A percentile compares a stretch with the other conserved stretches of the same genome.
phyloP scores from a whole-genome alignment of 2,113 vertebrate species.

The Diadophis punctatus region DNA sequence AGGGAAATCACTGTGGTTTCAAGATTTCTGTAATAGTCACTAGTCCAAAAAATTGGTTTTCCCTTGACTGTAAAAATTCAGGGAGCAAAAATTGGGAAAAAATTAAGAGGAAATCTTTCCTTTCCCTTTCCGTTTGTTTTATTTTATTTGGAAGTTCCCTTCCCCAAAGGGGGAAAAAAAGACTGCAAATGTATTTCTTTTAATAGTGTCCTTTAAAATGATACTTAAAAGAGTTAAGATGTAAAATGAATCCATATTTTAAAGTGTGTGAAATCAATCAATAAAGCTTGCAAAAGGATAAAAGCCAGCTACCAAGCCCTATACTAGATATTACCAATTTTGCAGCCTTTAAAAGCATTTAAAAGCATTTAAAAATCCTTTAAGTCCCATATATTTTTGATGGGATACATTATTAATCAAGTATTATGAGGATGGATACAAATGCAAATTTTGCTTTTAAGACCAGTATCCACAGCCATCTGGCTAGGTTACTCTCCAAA shows the following conservation, averaged over 20 bases:
- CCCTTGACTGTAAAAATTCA: not conserved
- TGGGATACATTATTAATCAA: not conserved
- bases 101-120: not conserved
- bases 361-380: not conserved
- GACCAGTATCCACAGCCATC: not conserved
- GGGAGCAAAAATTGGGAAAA: not conserved
- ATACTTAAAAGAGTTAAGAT: not conserved
- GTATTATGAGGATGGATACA: not conserved
- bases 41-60: not conserved
- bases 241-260: not conserved
- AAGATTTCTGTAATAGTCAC: not conserved
- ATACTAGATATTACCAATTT: not conserved
- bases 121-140: not conserved
- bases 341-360: not conserved
- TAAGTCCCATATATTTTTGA: not conserved
- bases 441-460: not conserved
- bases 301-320: not conserved
- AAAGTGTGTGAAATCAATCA: not conserved
- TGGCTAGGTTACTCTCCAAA: not conserved
- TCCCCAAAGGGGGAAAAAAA: not conserved
- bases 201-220: not conserved
- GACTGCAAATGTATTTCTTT: not conserved
- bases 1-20: not conserved
- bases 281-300: not conserved
- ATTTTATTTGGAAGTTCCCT: not conserved